Evolutionary conservation across 2,113 vertebrate genomes (phyloP).

Genomic region (Jacana jacana): DNA sequence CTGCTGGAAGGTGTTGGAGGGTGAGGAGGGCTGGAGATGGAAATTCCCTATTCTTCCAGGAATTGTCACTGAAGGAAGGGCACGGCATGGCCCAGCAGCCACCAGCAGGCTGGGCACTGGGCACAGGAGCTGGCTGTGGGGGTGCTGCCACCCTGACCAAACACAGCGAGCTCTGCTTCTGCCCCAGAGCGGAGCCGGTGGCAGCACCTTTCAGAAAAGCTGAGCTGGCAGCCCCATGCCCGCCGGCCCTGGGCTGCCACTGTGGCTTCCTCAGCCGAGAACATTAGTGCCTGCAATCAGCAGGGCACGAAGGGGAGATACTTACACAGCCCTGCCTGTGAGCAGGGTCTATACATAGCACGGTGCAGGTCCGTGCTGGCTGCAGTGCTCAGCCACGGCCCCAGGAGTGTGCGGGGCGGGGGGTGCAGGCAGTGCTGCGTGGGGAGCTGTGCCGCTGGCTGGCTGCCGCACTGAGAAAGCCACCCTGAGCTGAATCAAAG

Average conservation of each 20-base stretch:
- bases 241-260: neutral
- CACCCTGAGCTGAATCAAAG: neutral
- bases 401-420: accelerated
- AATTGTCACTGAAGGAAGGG: neutral
- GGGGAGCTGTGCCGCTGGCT: neutral
- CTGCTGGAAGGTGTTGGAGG: neutral
- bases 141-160: neutral
- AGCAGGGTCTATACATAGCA: neutral
- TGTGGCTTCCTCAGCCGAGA: neutral
- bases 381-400: neutral
- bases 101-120: accelerated
- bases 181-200: accelerated
- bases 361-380: accelerated
- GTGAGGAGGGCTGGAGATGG: neutral
- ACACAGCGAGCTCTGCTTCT: neutral
- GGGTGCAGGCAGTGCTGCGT: neutral
- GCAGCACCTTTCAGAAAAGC: neutral
- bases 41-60: neutral
- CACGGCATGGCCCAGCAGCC: neutral
- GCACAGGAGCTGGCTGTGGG: accelerated
- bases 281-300: constrained; percentile 41
- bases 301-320: constrained; percentile 13
- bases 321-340: neutral
- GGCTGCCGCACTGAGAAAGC: neutral
- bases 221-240: neutral